Percentiles rank a stretch among this genome's conserved stretches.
These are phyloP conservation scores for Cassiopea xamachana DNA, from an alignment of 30 jellyfish, hydroid and myxozoan genomes.

Conservation along the genomic window DNA sequence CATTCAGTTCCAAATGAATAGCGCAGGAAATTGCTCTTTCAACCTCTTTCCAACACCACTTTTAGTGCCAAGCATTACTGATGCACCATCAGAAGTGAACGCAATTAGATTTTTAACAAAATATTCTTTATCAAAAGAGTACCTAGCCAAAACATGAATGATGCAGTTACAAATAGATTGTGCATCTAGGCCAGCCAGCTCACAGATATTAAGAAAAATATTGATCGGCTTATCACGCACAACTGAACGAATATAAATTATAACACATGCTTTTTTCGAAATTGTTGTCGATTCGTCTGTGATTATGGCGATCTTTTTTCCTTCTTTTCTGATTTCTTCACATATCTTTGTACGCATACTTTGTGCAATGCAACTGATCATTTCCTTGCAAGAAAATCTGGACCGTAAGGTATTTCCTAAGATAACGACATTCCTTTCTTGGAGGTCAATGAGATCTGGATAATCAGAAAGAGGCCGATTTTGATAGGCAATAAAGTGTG, in stretches of 20 bases:
- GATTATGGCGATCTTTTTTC: not conserved
- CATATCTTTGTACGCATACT: slow-evolving; percentile 6
- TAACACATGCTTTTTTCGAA: slow-evolving; percentile 28
- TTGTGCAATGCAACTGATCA: slow-evolving; percentile 17
- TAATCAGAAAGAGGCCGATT: slow-evolving; percentile 15
- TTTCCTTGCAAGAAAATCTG: slow-evolving; percentile 35
- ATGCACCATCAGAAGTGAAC: slow-evolving; percentile 68
- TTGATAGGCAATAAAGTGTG: slow-evolving; percentile 5
- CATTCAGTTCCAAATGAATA: slow-evolving; percentile 70
- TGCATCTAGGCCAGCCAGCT: slow-evolving; percentile 49
- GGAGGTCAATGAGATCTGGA: slow-evolving; percentile 34
- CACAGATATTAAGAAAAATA: slow-evolving; percentile 28
- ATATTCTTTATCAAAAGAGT: slow-evolving; percentile 37
- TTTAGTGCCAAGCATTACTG: slow-evolving; percentile 41
- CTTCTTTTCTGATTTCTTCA: not conserved
- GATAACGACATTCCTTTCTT: slow-evolving; percentile 15
- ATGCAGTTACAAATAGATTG: slow-evolving; percentile 16
- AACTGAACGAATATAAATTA: slow-evolving; percentile 52
- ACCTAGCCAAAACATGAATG: slow-evolving; percentile 12
- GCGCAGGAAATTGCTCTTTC: slow-evolving; percentile 49
- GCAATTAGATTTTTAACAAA: slow-evolving; percentile 41
- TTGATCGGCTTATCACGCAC: slow-evolving; percentile 34
- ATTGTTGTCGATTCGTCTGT: not conserved
- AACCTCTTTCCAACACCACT: slow-evolving; percentile 42
- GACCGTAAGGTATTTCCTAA: slow-evolving; percentile 13